phyloP scores from a whole-genome alignment of 1,140 invertebrate genomes.

The Papilio dardanus region DNA sequence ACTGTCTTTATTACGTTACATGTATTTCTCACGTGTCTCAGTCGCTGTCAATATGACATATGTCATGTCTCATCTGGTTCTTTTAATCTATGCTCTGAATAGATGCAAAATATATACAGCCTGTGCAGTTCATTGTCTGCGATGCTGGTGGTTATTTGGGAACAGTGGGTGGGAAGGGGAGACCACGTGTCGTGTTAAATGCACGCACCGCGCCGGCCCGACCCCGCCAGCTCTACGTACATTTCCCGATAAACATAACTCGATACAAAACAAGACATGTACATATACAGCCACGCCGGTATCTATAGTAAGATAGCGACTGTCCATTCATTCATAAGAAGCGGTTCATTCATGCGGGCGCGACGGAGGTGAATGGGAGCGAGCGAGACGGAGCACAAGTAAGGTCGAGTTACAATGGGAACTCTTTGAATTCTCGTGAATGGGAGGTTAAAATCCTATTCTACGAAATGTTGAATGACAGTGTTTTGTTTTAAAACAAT shows the following conservation, averaged over 20 bases:
- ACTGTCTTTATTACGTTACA: no score
- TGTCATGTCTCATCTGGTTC: no score
- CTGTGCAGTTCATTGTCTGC: background rate
- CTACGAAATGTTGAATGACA: slow-evolving; percentile 64
- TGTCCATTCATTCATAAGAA: slow-evolving; percentile 81
- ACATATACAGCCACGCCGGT: slow-evolving; percentile 54
- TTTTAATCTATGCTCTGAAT: no score
- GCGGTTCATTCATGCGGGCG: slow-evolving; percentile 76
- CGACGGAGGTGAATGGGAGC: slow-evolving; percentile 76
- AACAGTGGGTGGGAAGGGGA: slow-evolving; percentile 47
- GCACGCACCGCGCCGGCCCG: slow-evolving; percentile 15
- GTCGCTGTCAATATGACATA: no score
- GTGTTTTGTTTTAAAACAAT: slow-evolving; percentile 72
- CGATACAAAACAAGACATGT: slow-evolving; percentile 57
- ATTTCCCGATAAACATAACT: slow-evolving; percentile 62
- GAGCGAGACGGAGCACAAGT: slow-evolving; percentile 64
- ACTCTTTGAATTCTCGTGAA: slow-evolving; percentile 63
- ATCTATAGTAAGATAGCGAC: slow-evolving; percentile 76
- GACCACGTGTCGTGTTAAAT: slow-evolving; percentile 64
- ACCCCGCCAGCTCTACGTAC: slow-evolving; percentile 47
- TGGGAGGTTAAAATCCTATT: slow-evolving; percentile 61
- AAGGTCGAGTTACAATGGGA: slow-evolving; percentile 74
- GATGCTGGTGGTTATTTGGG: slow-evolving; percentile 28
- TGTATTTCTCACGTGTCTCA: no score
- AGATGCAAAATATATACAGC: no score